Evolutionary conservation across 2,888 invertebrate species (phyloP).

Genomic region (Idaea straminata): DNA sequence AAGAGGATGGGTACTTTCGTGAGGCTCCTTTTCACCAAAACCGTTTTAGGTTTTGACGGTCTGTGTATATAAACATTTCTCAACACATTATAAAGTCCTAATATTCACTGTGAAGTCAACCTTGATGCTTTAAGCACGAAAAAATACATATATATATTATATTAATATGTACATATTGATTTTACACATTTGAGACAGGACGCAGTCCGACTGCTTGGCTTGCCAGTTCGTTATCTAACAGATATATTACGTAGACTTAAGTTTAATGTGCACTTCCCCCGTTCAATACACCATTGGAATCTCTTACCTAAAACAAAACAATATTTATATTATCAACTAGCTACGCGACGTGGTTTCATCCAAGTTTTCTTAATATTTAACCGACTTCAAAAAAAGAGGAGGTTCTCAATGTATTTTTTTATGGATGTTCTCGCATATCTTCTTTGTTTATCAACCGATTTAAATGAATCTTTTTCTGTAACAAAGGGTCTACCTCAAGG

Average conservation of each 20-base stretch:
- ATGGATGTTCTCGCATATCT: no score
- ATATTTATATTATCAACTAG: background rate
- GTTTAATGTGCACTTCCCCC: constrained; percentile 53
- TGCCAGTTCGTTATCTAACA: constrained; percentile 27
- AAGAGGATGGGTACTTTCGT: no score
- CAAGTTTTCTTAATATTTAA: no score
- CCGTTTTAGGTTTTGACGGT: no score
- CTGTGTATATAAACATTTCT: no score
- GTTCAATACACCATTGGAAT: constrained; percentile 45
- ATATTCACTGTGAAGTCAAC: background rate
- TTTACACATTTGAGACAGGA: background rate
- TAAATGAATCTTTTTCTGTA: no score
- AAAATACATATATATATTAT: constrained; percentile 15
- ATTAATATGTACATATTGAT: background rate
- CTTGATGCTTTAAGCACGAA: background rate
- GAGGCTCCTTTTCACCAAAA: no score
- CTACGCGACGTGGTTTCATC: no score
- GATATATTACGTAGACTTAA: constrained; percentile 43
- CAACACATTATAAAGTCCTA: background rate
- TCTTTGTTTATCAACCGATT: no score
- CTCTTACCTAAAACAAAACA: constrained; percentile 40
- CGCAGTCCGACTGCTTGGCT: constrained; percentile 8
- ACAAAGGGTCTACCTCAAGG: no score
- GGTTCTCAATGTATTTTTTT: no score
- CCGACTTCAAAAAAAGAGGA: no score